Base-by-base conservation (phyloP, 2,113 vertebrate species). In the Panthera tigris region DNA sequence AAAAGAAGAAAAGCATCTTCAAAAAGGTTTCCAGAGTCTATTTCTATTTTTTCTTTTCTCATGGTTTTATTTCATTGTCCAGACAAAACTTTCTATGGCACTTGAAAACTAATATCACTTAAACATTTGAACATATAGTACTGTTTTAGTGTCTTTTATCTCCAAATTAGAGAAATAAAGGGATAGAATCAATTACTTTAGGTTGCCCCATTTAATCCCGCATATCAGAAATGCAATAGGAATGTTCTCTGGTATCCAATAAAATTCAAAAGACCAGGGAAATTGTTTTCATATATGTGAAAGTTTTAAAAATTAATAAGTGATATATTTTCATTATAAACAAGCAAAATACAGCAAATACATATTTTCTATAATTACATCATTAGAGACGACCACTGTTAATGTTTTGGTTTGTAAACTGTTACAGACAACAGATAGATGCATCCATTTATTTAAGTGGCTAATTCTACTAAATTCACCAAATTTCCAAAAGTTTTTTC, bases 21-120 rank as follows among this genome's bases (percentile, higher is more conserved):
- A 96, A 95, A 98, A 97, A 97, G 89, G 93, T 96, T 97, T 87
- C 97, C 68, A 95, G 93, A 97, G 80, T 87, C 91, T 96, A 97
- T 97, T 97, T 83, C 76, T 98, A 89, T 87, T 94, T 96, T 97
- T 91, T 97, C n/a, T 93, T 97, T 98, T 88, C 50, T 97, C 45
- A 93, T 94, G 87, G 79, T 96, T 98, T 98, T 93, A 97, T 98
- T 97, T 98, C 68, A 98, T 97, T 91, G 95, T 96, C 71, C 86
- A 95, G 91, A 81, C 96, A 95, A 95, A 95, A 41, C 79, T 98
- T 98, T 97, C 79, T 71, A n/a, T 69, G 27, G 45, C 80, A 86
- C 93, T 97, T 94, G 31, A 52, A 94, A 97, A 83, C 66, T 97
- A 81, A 94, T 84, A 88, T 65, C 96, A 88, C 65, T 55, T 96